phyloP scores from a whole-genome alignment of 2,113 vertebrate genomes.

The Orthonyx spaldingii region DNA sequence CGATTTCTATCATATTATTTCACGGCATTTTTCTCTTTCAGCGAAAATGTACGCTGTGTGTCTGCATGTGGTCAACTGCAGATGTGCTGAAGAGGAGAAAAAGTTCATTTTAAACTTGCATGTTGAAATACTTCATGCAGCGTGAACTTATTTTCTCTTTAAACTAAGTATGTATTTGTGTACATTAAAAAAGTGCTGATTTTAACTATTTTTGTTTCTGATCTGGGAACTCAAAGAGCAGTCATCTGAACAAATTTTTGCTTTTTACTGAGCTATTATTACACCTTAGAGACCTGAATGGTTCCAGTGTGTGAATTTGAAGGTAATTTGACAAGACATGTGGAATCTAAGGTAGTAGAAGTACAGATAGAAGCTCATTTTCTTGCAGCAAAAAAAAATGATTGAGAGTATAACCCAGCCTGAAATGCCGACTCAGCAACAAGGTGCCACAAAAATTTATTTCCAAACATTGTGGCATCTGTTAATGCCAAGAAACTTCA shows the following conservation, averaged over 20 bases:
- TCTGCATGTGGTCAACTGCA: constrained; percentile 7
- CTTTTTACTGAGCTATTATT: constrained; percentile 45
- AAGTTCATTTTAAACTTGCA: constrained; percentile 3
- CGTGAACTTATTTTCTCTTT: constrained; percentile 27
- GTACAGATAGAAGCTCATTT: neutral
- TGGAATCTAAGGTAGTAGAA: constrained; percentile 33
- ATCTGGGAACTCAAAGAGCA: neutral
- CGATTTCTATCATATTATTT: constrained; percentile 11
- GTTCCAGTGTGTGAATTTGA: constrained; percentile 15
- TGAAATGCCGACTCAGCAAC: neutral
- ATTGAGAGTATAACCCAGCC: neutral
- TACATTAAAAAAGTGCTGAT: constrained; percentile 31
- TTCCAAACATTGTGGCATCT: constrained; percentile 31
- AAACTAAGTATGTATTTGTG: constrained; percentile 24
- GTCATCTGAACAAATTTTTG: constrained; percentile 37
- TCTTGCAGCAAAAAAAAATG: neutral
- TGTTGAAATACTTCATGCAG: neutral
- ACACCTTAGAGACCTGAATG: constrained; percentile 15
- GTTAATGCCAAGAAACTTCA: constrained; percentile 5
- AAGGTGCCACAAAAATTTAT: constrained; percentile 40
- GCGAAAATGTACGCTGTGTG: neutral
- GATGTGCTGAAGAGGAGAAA: constrained; percentile 10
- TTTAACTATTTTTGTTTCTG: constrained; percentile 38
- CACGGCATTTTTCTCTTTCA: constrained; percentile 8
- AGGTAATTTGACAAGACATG: constrained; percentile 49